Conservation (phyloP, 2,888 invertebrate species). For the Tipula helvola region DNA sequence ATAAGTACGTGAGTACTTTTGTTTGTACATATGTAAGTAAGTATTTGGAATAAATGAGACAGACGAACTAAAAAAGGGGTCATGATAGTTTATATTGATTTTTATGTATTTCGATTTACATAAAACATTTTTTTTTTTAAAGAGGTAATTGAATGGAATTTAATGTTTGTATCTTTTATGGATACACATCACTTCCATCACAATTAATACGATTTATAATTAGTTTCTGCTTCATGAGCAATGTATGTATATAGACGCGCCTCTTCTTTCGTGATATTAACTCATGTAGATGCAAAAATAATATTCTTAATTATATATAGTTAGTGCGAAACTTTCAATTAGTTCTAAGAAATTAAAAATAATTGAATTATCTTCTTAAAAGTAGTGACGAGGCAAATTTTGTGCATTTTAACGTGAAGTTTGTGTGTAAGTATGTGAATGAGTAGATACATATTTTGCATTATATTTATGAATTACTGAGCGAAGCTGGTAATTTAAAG, state of each 20-base stretch:
- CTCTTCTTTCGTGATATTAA: not conserved
- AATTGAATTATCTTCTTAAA: not conserved
- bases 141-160: not conserved
- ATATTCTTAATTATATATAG: not conserved
- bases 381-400: not conserved
- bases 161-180: not conserved
- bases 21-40: not conserved
- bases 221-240: not conserved
- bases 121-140: not conserved
- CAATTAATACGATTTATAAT: not conserved
- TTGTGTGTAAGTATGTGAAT: not conserved
- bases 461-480: no score
- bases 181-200: not conserved
- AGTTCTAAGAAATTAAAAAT: not conserved
- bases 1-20: not conserved
- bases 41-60: not conserved
- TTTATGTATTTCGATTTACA: not conserved
- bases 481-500: no score
- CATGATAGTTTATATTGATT: not conserved
- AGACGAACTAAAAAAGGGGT: not conserved
- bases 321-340: not conserved
- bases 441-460: no score
- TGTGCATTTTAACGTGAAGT: not conserved
- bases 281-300: not conserved
- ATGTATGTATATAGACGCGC: not conserved